Evolutionary conservation across 1,140 invertebrate genomes (phyloP).

Genomic region (Drosophila simulans): DNA sequence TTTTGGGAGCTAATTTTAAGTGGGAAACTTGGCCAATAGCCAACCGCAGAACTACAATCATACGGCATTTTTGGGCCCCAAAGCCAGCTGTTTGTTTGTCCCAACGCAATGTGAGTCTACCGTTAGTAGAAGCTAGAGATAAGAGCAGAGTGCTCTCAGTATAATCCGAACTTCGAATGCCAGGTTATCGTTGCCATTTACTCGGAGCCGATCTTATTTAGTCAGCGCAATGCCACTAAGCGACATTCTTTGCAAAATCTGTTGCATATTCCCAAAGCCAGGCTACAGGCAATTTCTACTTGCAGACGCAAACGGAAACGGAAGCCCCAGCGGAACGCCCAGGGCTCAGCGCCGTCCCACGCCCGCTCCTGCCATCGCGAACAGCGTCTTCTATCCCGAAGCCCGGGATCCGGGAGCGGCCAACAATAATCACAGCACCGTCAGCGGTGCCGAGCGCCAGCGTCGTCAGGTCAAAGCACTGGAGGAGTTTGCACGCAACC

Average conservation of each 20-base stretch:
- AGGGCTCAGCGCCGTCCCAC: slow-evolving; percentile 15
- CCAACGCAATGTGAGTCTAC: slow-evolving; percentile 8
- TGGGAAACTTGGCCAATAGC: no score
- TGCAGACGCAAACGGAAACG: slow-evolving; percentile 60
- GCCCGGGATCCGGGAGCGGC: slow-evolving; percentile 1
- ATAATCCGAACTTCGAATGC: no score
- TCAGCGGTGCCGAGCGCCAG: slow-evolving; percentile 24
- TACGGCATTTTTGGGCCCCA: no score
- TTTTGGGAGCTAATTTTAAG: no score
- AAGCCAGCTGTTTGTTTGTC: slow-evolving; percentile 30
- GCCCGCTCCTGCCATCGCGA: not conserved
- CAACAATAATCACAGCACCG: slow-evolving; percentile 11
- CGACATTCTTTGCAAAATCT: slow-evolving; percentile 35
- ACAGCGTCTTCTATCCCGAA: slow-evolving; percentile 46
- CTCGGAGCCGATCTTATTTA: not conserved
- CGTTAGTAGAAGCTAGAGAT: slow-evolving; percentile 10
- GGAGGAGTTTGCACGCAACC: slow-evolving; percentile 53
- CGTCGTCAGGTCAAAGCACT: slow-evolving; percentile 13
- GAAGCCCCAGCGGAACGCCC: slow-evolving; percentile 46
- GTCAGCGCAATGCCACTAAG: slow-evolving; percentile 25
- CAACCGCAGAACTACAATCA: no score
- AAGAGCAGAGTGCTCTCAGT: no score
- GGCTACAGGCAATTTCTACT: slow-evolving; percentile 45
- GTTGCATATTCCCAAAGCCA: slow-evolving; percentile 41
- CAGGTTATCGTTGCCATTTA: not conserved